phyloP scores from a whole-genome alignment of 37 sponge, comb jelly and placozoan species.

The Theonella swinhoei region DNA sequence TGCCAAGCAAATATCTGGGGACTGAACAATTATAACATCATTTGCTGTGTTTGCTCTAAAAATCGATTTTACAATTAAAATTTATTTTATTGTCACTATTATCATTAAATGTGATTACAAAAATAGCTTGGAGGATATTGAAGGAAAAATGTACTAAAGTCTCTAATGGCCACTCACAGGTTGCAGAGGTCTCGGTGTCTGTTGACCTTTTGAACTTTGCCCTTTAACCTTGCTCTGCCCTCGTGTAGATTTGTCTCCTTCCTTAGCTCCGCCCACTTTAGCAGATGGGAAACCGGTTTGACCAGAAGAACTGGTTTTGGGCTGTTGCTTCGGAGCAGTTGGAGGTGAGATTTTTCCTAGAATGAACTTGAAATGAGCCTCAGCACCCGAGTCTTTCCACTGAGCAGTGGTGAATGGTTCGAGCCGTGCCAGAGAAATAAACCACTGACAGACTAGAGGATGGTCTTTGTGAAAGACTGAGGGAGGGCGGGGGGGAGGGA shows the following conservation, averaged over 20 bases:
- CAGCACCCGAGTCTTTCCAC: constrained; percentile 43
- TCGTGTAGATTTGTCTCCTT: neutral
- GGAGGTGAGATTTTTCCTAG: neutral
- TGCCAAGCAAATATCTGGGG: neutral
- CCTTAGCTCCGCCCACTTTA: neutral
- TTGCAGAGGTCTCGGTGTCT: neutral
- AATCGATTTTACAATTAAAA: no score
- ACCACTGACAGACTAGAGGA: constrained; percentile 63
- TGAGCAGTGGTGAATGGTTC: constrained; percentile 30
- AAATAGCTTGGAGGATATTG: no score
- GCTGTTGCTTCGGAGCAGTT: neutral
- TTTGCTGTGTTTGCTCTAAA: no score
- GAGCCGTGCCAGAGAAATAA: constrained; percentile 28
- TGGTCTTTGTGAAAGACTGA: constrained; percentile 9
- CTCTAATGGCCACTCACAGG: neutral
- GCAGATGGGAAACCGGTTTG: neutral
- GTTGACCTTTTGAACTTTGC: neutral
- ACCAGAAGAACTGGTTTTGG: no score
- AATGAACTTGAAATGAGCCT: constrained; percentile 19
- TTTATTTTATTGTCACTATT: no score
- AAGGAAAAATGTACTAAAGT: no score
- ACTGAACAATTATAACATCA: no score
- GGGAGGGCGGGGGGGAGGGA: neutral
- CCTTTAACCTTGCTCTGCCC: neutral
- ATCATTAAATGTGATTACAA: no score